Conservation (phyloP, 2,113 vertebrate species). For the Maccullochella peelii region DNA sequence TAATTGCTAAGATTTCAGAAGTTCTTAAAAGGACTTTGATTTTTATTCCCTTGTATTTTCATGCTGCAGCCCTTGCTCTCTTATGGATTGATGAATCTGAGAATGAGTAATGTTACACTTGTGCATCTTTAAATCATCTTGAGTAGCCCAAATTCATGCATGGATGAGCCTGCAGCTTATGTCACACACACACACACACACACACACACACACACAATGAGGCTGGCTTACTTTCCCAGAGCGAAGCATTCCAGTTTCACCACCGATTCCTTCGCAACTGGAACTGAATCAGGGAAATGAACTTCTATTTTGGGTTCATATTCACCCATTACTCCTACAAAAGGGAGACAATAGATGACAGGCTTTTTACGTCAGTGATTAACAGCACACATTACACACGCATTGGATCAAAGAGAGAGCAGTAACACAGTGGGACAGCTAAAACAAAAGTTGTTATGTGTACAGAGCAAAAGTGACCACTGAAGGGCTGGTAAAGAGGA, state of each 20-base stretch:
- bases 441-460: conserved; percentile 52
- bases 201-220: conserved; percentile 29
- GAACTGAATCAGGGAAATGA: conserved; percentile 93
- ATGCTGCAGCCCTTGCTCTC: conserved; percentile 20
- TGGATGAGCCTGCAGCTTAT: conserved; percentile 29
- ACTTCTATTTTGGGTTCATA: conserved; percentile 99
- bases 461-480: conserved; percentile 46
- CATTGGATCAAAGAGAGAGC: conserved; percentile 58
- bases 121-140: conserved; percentile 48
- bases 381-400: conserved; percentile 57
- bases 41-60: conserved; percentile 49
- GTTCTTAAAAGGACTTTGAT: conserved; percentile 62
- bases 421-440: conserved; percentile 45
- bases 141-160: conserved; percentile 33
- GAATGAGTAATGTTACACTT: conserved; percentile 37
- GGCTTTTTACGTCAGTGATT: conserved; percentile 72
- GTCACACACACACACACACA: conserved; percentile 18
- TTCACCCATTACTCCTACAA: conserved; percentile 94
- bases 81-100: conserved; percentile 46
- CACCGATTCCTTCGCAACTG: conserved; percentile 92
- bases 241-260: conserved; percentile 96
- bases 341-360: conserved; percentile 67
- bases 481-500: conserved; percentile 41
- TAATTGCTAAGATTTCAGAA: conserved; percentile 53
- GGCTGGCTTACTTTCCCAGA: conserved; percentile 93